Conservation (phyloP, 2,888 invertebrate species). For the Villa cingulata region DNA sequence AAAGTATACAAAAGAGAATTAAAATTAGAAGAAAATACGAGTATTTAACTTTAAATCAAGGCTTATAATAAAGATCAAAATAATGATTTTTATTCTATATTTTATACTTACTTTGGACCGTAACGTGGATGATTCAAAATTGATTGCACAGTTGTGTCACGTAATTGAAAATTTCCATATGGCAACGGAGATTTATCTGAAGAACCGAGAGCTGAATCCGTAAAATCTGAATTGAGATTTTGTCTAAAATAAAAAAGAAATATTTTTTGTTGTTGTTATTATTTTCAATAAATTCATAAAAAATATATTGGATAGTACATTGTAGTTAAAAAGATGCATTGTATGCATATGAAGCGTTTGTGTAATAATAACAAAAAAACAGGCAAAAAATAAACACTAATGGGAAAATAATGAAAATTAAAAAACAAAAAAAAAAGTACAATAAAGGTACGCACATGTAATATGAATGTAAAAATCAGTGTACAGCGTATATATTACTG, state of each 20-base stretch:
- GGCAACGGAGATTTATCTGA: constrained; percentile 86
- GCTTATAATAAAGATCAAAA: too few species aligned
- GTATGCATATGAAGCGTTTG: not conserved
- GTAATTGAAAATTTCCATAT: constrained; percentile 85
- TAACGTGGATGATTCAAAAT: constrained; percentile 72
- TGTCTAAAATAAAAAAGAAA: constrained; percentile 44
- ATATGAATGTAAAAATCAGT: too few species aligned
- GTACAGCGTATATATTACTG: too few species aligned
- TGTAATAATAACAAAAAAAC: not conserved
- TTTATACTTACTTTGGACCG: constrained; percentile 61
- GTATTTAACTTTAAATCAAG: too few species aligned
- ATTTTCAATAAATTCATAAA: too few species aligned
- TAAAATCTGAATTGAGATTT: constrained; percentile 90
- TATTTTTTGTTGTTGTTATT: not conserved
- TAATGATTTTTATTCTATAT: too few species aligned
- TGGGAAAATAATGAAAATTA: not conserved
- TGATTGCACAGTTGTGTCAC: constrained; percentile 86
- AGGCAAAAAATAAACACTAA: not conserved
- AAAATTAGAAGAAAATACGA: not conserved
- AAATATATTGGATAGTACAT: too few species aligned
- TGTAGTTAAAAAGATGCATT: not conserved
- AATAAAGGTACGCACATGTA: too few species aligned
- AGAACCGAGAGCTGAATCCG: constrained; percentile 83
- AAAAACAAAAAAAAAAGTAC: not conserved
- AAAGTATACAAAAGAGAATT: not conserved